Percentiles rank a stretch among this genome's conserved stretches.
Conservation (phyloP, 2,888 invertebrate genomes). For the Sturmia bella region DNA sequence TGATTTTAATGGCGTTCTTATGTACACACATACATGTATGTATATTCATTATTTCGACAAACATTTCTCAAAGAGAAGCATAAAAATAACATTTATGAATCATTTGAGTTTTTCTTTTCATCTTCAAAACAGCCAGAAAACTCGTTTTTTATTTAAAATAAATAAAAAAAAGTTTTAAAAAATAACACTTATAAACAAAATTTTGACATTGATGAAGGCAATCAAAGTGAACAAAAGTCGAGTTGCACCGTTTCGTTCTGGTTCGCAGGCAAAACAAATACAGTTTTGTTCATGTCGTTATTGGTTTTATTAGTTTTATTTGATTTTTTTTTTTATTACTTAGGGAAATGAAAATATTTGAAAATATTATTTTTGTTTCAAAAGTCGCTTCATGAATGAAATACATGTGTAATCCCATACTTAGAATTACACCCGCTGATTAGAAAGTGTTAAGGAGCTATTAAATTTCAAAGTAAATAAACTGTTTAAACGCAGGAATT, state of each 20-base stretch:
- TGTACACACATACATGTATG: neutral
- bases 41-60: slow-evolving; percentile 15
- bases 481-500: slow-evolving; percentile 32
- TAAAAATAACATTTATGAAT: slow-evolving; percentile 35
- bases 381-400: slow-evolving; percentile 10
- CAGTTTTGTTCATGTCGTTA: slow-evolving; percentile 1
- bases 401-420: neutral
- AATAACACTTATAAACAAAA: slow-evolving; percentile 58
- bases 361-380: slow-evolving; percentile 41
- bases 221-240: slow-evolving; percentile 46
- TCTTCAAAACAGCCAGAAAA: slow-evolving; percentile 14
- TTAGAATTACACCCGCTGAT: slow-evolving; percentile 54
- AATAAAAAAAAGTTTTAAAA: slow-evolving; percentile 48
- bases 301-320: slow-evolving; percentile 25
- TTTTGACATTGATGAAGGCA: slow-evolving; percentile 67
- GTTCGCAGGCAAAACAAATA: slow-evolving; percentile 21
- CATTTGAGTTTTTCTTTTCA: slow-evolving; percentile 37
- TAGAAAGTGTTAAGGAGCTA: slow-evolving; percentile 64
- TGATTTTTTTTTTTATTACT: slow-evolving; percentile 50
- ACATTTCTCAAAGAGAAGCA: slow-evolving; percentile 20
- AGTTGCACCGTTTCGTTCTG: slow-evolving; percentile 1
- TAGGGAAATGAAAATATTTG: slow-evolving; percentile 23
- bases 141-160: slow-evolving; percentile 15
- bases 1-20: slow-evolving; percentile 53
- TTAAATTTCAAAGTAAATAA: slow-evolving; percentile 66